Evolutionary conservation across 2,797 vertebrate genomes (phyloP).

Genomic region (Sebastes taczanowskii): DNA sequence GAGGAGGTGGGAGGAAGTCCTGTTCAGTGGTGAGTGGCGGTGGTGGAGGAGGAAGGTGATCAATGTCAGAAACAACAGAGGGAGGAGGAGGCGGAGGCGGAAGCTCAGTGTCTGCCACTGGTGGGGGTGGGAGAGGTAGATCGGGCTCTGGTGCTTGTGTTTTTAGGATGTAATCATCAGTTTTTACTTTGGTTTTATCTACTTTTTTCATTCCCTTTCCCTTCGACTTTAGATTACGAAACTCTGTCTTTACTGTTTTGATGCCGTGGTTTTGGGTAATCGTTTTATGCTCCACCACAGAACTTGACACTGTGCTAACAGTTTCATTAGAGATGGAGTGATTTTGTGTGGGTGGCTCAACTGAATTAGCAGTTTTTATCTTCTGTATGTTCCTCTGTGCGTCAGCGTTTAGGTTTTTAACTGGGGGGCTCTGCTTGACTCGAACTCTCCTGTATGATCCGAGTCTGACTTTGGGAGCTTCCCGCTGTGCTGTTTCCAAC

Average conservation of each 20-base stretch:
- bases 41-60: conserved; percentile 77
- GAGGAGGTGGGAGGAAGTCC: conserved; percentile 80
- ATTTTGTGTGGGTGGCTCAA: conserved; percentile 57
- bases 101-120: conserved; percentile 75
- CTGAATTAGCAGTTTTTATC: conserved; percentile 71
- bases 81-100: conserved; percentile 77
- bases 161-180: conserved; percentile 71
- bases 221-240: conserved; percentile 80
- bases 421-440: conserved; percentile 74
- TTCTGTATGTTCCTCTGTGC: conserved; percentile 75
- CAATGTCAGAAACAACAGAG: conserved; percentile 77
- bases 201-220: conserved; percentile 75
- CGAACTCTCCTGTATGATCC: conserved; percentile 78
- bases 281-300: conserved; percentile 81
- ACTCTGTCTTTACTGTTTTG: conserved; percentile 83
- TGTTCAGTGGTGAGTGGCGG: conserved; percentile 64
- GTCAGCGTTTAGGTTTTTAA: conserved; percentile 76
- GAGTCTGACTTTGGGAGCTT: conserved; percentile 75
- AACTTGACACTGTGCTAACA: conserved; percentile 37
- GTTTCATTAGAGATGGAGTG: conserved; percentile 25
- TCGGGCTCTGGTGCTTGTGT: conserved; percentile 74
- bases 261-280: conserved; percentile 83
- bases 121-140: conserved; percentile 86
- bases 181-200: conserved; percentile 76
- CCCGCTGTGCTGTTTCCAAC: conserved; percentile 82